phyloP scores from a whole-genome alignment of 2,113 vertebrate genomes.

The Natator depressus region DNA sequence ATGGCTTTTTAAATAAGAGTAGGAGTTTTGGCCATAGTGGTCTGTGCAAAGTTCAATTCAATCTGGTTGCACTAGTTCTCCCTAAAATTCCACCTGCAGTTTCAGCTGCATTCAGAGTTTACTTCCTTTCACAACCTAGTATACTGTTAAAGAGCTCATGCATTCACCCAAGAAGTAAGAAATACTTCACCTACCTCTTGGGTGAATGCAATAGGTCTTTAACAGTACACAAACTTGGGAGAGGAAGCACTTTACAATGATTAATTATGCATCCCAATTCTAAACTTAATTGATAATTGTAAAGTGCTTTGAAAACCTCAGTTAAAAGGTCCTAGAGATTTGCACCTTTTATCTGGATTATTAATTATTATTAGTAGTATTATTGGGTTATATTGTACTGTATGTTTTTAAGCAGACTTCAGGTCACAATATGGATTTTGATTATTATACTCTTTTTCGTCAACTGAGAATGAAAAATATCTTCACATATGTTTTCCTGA shows the following conservation, averaged over 20 bases:
- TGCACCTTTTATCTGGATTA: not conserved
- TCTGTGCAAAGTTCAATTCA: not conserved
- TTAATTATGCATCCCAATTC: not conserved
- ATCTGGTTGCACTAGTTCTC: not conserved
- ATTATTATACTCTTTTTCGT: not conserved
- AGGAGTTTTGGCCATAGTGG: rapidly evolving
- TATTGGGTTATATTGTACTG: not conserved
- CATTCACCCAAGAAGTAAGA: not conserved
- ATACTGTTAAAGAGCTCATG: not conserved
- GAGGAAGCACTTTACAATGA: not conserved
- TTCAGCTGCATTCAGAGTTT: not conserved
- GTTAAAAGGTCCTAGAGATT: not conserved
- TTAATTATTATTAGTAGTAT: not conserved
- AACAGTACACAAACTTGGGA: not conserved
- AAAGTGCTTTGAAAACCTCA: not conserved
- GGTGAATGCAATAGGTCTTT: not conserved
- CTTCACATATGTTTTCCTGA: not conserved
- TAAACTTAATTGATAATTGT: not conserved
- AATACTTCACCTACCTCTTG: no score
- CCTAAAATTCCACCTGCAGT: not conserved
- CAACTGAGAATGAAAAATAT: not conserved
- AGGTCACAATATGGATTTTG: not conserved
- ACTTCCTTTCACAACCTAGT: not conserved
- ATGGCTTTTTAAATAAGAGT: not conserved
- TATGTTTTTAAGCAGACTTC: not conserved